Conservation (phyloP, 2,797 vertebrate genomes). For the Crenuchus spilurus region DNA sequence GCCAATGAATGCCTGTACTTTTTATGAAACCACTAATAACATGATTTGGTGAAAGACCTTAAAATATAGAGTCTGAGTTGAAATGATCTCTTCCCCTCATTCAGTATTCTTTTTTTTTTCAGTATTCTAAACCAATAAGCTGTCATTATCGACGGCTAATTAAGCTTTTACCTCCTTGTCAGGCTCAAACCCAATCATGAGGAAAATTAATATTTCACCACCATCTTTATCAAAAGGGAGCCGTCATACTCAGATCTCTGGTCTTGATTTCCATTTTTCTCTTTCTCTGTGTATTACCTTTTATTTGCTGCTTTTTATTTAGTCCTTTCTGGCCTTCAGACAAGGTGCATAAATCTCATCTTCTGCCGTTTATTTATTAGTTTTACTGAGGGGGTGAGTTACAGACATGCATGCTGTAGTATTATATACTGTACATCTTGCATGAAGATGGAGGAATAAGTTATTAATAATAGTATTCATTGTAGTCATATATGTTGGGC, state of each 20-base stretch:
- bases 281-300: background rate
- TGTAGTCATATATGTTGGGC: too few species aligned
- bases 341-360: background rate
- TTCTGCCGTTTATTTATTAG: background rate
- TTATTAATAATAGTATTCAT: background rate
- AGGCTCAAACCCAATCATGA: constrained; percentile 70
- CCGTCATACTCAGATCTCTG: background rate
- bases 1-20: background rate
- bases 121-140: constrained; percentile 55
- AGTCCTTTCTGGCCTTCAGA: background rate
- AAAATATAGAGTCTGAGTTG: background rate
- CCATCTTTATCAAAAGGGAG: constrained; percentile 38
- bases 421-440: background rate
- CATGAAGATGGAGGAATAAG: constrained; percentile 3
- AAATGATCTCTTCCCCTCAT: background rate
- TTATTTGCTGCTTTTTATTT: background rate
- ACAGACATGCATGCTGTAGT: background rate
- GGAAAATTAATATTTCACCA: constrained; percentile 74
- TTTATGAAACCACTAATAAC: background rate
- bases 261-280: background rate
- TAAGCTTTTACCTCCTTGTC: constrained; percentile 71
- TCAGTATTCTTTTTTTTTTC: constrained; percentile 38
- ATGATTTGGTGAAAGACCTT: background rate
- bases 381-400: background rate
- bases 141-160: constrained; percentile 70